phyloP scores from a whole-genome alignment of 2,888 invertebrate species.

The Dryocosmus kuriphilus region DNA sequence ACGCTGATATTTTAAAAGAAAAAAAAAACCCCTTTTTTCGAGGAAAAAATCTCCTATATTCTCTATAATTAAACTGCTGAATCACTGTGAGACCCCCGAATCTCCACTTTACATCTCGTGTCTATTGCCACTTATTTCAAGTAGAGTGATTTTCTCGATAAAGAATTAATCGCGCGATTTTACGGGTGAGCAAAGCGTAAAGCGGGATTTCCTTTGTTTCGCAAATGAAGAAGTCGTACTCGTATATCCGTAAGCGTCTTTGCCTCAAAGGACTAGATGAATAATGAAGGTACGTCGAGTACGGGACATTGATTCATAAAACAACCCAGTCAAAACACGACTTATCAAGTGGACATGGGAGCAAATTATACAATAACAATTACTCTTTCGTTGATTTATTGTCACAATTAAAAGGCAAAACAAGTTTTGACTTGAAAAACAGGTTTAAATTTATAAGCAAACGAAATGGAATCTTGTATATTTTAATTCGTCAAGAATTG shows the following conservation, averaged over 20 bases:
- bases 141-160: not conserved
- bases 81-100: too few species aligned
- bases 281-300: not conserved
- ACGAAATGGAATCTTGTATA: too few species aligned
- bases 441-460: too few species aligned
- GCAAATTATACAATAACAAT: not conserved
- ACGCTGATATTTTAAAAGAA: too few species aligned
- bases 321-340: not conserved
- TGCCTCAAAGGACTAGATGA: not conserved
- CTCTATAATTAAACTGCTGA: too few species aligned
- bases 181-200: not conserved
- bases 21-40: too few species aligned
- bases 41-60: too few species aligned
- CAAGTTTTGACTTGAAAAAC: too few species aligned
- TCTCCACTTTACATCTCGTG: not conserved
- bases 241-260: not conserved
- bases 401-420: too few species aligned
- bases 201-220: conserved; percentile 14
- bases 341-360: not conserved
- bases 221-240: conserved; percentile 30
- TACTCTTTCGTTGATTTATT: too few species aligned
- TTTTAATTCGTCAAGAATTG: too few species aligned
- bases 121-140: not conserved
- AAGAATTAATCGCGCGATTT: not conserved
- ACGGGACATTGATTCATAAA: not conserved